Base-by-base conservation (phyloP, 2,113 vertebrate species). In the Todiramphus saurophagus region DNA sequence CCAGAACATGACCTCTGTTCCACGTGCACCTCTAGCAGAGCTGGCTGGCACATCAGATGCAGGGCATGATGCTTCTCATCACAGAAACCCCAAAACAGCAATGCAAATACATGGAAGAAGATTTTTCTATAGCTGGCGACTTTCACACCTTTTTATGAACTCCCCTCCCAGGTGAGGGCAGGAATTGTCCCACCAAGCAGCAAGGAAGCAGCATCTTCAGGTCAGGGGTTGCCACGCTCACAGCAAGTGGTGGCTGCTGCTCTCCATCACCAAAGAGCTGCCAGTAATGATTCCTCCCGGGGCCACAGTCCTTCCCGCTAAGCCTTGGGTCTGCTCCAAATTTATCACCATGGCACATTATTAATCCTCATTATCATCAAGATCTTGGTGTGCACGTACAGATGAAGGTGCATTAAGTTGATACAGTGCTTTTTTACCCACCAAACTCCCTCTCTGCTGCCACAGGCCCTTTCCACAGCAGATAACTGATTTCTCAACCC, bases 21-120 rank as follows among this genome's bases (percentile, higher is more conserved):
- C 62, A 25, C 1, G 3, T 8, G 23, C 6, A 3, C n/a, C 59
- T 80, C 50, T 11, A 27, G 13, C 28, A 31, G 53, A 66, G 60
- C 33, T 7, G 18, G 35, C 43, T 51, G 79, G 59, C 31, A 21
- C 69, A 5, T 0, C 0, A 4, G 15, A 4, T 15, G 23, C 41
- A 67, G 39, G 11, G 13, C 21, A 7, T 0, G 3, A 3, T 1
- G 1, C 28, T 27, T 62, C 13, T 16, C 33, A 31, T 3, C 23
- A 27, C 81, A 4, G 19, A 51, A 80, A 7, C 2, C 16, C 44
- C 53, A 27, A 9, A 70, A 43, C 1, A 13, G 53, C 27, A 76
- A 79, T 2, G 20, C 16, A 28, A 46, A 55, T 64, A 23, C 25
- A 27, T 21, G 25, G n/a, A 28, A 76, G 18, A 59, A 35, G 70